Evolutionary conservation across 2,888 invertebrate species (phyloP), one percentile per base, ranked within the genome.

Genomic region (Piscicola geometra): DNA sequence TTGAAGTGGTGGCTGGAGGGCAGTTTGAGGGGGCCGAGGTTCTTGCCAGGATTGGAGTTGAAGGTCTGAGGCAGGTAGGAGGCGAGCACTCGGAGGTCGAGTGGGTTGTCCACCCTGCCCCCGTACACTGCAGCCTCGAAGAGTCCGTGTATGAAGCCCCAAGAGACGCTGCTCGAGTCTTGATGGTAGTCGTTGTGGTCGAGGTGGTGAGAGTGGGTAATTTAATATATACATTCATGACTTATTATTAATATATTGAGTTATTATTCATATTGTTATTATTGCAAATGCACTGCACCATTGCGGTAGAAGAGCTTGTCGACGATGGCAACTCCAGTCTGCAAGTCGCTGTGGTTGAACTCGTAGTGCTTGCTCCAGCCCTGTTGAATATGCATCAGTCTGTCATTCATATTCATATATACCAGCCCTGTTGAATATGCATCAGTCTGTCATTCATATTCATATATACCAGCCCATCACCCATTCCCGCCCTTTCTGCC

Each of bases 281-380:
- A n/a, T n/a, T n/a, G n/a, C n/a, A n/a, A n/a, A n/a, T n/a, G n/a
- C n/a, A n/a, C n/a, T n/a, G n/a, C n/a, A 85, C 85, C 82, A 78
- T 84, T 80, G 80, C 81, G 82, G 67, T 81, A 80, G 78, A 87
- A 87, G 28, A 88, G 81, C 73, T 87, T 84, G 79, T 89, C 88
- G 73, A 89, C 87, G 64, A 91, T 86, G 78, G 90, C 90, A 56
- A 90, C 87, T 0, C 91, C 91, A 2, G 92, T 91, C 72, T 90
- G 88, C 0, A 93, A 86, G 85, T 94, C 94, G 0, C 91, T 89
- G 81, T 91, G 90, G 73, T 90, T 91, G 86, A 94, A 94, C 83
- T 94, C 93, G 85, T 95, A 94, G 83, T 90, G 90, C 83, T 91
- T 92, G 0, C 91, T 91, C 94, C 94, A 94, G 0, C 93, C 92